Percentiles rank a stretch among this genome's conserved stretches.
phyloP scores from a whole-genome alignment of 2,113 vertebrate species.

The Crypturellus undulatus region DNA sequence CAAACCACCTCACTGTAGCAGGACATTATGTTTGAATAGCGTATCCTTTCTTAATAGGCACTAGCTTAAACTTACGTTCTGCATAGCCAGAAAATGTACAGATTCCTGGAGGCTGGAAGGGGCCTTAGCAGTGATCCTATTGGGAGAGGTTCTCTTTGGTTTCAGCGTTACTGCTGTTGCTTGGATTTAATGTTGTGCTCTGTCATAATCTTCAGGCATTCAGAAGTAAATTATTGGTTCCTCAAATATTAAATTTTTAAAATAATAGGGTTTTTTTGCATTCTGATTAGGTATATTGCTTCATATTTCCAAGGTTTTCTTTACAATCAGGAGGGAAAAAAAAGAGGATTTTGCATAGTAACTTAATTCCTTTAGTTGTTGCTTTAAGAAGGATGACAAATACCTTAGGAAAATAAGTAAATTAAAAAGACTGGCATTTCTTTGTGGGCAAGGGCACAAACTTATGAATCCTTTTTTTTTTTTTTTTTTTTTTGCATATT shows the following conservation, averaged over 20 bases:
- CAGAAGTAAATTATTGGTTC: background rate
- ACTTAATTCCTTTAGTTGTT: background rate
- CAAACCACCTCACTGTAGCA: background rate
- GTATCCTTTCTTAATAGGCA: rapidly evolving
- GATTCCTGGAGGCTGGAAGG: background rate
- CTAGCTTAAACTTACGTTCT: background rate
- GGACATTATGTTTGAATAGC: background rate
- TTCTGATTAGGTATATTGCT: background rate
- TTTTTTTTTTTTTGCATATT: background rate
- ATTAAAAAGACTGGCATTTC: background rate
- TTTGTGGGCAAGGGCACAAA: background rate
- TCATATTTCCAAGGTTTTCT: background rate
- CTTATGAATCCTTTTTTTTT: background rate
- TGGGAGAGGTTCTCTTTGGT: background rate
- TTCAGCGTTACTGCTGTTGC: background rate
- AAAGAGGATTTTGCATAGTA: background rate
- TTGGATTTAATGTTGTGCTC: background rate
- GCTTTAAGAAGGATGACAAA: background rate
- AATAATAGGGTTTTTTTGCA: background rate
- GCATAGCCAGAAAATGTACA: background rate
- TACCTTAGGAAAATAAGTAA: background rate
- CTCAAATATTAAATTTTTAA: background rate
- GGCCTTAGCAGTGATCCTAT: background rate
- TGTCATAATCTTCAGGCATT: background rate
- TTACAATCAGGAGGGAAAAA: background rate